Conservation (phyloP, 2,888 invertebrate species). For the Hofmannophila pseudospretella region DNA sequence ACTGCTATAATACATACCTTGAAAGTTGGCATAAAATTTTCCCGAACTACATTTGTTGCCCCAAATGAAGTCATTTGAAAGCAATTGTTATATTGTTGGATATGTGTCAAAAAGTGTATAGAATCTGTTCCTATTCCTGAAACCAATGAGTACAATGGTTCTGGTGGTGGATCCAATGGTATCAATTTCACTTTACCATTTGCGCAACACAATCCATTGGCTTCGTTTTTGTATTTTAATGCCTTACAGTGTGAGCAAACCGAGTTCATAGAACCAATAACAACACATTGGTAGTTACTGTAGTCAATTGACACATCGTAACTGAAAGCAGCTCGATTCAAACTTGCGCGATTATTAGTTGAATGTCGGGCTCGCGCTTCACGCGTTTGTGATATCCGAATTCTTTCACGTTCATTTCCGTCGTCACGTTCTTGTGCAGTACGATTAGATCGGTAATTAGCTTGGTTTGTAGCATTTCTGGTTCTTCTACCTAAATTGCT, state of each 20-base stretch:
- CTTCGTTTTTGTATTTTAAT: slow-evolving; percentile 29
- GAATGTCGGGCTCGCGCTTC: slow-evolving; percentile 18
- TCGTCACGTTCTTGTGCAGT: slow-evolving; percentile 29
- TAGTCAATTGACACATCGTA: slow-evolving; percentile 17
- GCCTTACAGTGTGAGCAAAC: slow-evolving; percentile 26
- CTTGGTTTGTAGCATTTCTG: too few species aligned
- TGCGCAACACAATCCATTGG: slow-evolving; percentile 28
- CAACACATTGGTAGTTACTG: slow-evolving; percentile 15
- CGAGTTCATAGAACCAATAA: slow-evolving; percentile 19
- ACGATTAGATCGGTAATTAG: too few species aligned
- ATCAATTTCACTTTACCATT: slow-evolving; percentile 27
- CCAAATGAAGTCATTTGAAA: slow-evolving; percentile 37
- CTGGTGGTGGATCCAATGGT: slow-evolving; percentile 18
- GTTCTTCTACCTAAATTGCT: too few species aligned
- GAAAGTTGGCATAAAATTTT: slow-evolving; percentile 27
- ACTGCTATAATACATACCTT: slow-evolving; percentile 16
- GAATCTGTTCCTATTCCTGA: slow-evolving; percentile 14
- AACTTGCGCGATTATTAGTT: too few species aligned
- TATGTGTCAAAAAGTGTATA: slow-evolving; percentile 25
- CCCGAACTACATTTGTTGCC: slow-evolving; percentile 21
- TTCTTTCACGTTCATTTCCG: slow-evolving; percentile 25
- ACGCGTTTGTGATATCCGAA: slow-evolving; percentile 21
- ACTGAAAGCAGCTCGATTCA: slow-evolving; percentile 12
- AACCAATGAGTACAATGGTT: slow-evolving; percentile 16
- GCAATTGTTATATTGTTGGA: slow-evolving; percentile 29